Conservation (phyloP, 2,113 vertebrate genomes). For the Labeo catla region DNA sequence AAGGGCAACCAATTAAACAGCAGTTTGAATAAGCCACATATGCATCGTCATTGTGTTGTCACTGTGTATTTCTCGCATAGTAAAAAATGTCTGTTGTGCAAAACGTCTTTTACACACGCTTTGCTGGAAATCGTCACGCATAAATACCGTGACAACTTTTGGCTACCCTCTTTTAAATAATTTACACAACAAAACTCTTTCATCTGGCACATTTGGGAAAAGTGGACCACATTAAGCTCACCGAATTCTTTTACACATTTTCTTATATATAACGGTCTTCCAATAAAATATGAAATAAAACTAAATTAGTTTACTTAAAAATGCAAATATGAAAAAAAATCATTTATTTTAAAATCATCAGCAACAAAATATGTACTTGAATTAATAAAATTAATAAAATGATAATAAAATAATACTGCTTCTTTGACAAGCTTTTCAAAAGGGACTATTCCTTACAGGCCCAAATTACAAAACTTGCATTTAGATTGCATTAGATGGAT, state of each 20-base stretch:
- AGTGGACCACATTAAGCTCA: not conserved
- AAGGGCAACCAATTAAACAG: slow-evolving; percentile 53
- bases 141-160: slow-evolving; percentile 1
- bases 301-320: not conserved
- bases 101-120: slow-evolving; percentile 4
- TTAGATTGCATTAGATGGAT: not conserved
- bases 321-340: not conserved
- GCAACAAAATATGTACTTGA: not conserved
- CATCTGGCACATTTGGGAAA: not conserved
- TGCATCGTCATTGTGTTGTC: slow-evolving; percentile 42
- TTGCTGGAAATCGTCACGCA: slow-evolving; percentile 11
- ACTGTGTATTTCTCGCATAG: slow-evolving; percentile 22
- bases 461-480: not conserved
- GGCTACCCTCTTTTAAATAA: slow-evolving; percentile 2
- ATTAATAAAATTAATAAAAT: not conserved
- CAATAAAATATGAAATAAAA: not conserved
- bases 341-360: not conserved
- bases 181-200: slow-evolving; percentile 16
- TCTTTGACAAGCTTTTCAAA: not conserved
- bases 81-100: not conserved
- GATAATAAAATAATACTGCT: not conserved
- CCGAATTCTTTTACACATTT: not conserved
- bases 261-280: not conserved
- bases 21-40: slow-evolving; percentile 41
- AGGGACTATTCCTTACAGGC: not conserved